Evolutionary conservation across 2,797 vertebrate species (phyloP), one percentile per base, ranked within the genome.

Genomic region (Gymnothorax reevesii): DNA sequence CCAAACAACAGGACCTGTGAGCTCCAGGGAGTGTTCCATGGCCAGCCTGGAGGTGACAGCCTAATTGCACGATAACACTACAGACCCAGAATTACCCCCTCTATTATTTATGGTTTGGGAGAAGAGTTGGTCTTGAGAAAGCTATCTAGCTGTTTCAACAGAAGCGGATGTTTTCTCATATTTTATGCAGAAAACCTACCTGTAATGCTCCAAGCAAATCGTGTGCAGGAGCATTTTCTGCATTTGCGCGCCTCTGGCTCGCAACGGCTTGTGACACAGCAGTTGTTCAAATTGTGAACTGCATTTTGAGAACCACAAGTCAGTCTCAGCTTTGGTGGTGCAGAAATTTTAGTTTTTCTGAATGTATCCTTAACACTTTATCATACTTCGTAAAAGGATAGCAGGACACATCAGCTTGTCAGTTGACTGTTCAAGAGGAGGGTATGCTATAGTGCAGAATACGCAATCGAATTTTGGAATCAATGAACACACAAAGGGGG

Each of bases 41-140:
- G 17, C 75, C 75, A 79, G 75, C 75, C 75, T 54, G 75, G 49
- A 79, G 75, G 49, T 79, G 75, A 79, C 75, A 79, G 17, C 75
- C 75, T 79, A 79, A 79, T 79, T 79, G 75, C 49, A 54, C 25
- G 27, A 27, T 75, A 15, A 75, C 49, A 42, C 75, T 79, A 54
- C 75, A 79, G 75, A 79, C 75, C 75, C 75, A 20, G 49, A 22
- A 79, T 79, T 79, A 79, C 13, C 75, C 75, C 49, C 20, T 79
- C 42, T 55, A 79, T 79, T 79, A 79, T 54, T 79, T 79, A 79
- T 55, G 49, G 75, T 52, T 54, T 54, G 49, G 49, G 75, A 79
- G 49, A 54, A 52, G 49, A 20, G 75, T 10, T 54, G 75, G 20
- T 79, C 20, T 79, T 79, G 75, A 54, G 75, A 79, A 54, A 79